Base-by-base conservation (phyloP, 2,888 invertebrate species). In the Hydriomena furcata region DNA sequence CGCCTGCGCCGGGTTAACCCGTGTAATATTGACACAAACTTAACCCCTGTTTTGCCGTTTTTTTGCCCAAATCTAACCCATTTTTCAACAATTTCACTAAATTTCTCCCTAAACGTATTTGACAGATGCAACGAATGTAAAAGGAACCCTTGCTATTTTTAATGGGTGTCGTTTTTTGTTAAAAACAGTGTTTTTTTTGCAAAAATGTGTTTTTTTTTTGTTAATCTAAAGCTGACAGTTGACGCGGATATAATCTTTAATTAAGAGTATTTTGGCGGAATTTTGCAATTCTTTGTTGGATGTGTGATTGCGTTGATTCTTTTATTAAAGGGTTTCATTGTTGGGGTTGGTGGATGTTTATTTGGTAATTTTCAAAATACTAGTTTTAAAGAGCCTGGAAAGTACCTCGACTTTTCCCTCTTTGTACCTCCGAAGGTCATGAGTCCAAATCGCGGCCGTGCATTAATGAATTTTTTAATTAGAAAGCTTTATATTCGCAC, bases 231-330 rank as follows among this genome's bases (percentile, higher is more conserved):
- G 86, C 87, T 72, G 89, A 88, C 89, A 88, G 85, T 88, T 90
- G 89, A 90, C 89, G 89, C 89, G 87, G 66, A 89, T 70, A 83
- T 89, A 90, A 90, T 90, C 88, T 86, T 86, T 84, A 89, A 90
- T 88, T 87, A 87, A 84, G 83, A 84, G 73, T 79, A 78, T 82
- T 88, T 84, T 82, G 76, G 75, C 60, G 70, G 47, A 52, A 69
- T 65, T 27, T 28, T 65, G 76, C 7, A 32, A 37, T 74, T 73
- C 73, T 71, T 69, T 62, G 55, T 61, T 57, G 73, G 71, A 71
- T 71, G 55, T 47, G 73, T 77, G 71, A 79, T 79, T 75, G 76
- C 69, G 60, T 52, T 82, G 80, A 84, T 84, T 83, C 84, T 82
- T 84, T 83, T 83, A 75, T 17, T 79, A 77, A 76, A 70, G 68